phyloP scores from a whole-genome alignment of 2,888 invertebrate genomes.

The Drepanosiphum platanoidis region DNA sequence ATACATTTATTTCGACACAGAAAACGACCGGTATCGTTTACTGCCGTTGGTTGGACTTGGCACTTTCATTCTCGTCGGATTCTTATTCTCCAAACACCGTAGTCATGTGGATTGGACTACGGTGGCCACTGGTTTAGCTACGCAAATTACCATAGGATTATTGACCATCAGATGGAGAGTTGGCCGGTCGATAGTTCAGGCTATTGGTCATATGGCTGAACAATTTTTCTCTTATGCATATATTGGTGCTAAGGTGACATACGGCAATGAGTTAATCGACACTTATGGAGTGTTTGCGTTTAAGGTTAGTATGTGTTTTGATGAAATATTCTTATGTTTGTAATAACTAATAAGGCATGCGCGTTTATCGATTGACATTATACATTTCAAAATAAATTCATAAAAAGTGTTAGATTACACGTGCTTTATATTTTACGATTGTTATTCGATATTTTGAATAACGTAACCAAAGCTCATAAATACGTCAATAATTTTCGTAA shows the following conservation, averaged over 20 bases:
- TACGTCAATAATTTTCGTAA: too few relatives aligned
- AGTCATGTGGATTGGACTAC: slow-evolving; percentile 79
- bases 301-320: slow-evolving; percentile 74
- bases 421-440: too few relatives aligned
- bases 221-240: slow-evolving; percentile 83
- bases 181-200: slow-evolving; percentile 78
- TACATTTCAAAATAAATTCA: too few relatives aligned
- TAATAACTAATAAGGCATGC: too few relatives aligned
- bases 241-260: slow-evolving; percentile 86
- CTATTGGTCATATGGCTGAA: slow-evolving; percentile 77
- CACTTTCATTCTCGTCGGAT: slow-evolving; percentile 74
- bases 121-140: slow-evolving; percentile 79
- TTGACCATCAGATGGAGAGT: slow-evolving; percentile 85
- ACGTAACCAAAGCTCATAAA: too few relatives aligned
- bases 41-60: slow-evolving; percentile 76
- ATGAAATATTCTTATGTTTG: too few relatives aligned
- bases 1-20: slow-evolving; percentile 76
- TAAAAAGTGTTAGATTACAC: too few relatives aligned
- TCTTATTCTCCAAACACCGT: slow-evolving; percentile 73
- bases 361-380: too few relatives aligned
- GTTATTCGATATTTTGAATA: too few relatives aligned
- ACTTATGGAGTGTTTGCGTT: slow-evolving; percentile 82
- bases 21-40: slow-evolving; percentile 72
- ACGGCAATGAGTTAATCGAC: slow-evolving; percentile 75
- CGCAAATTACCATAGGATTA: slow-evolving; percentile 87